A percentile compares a stretch with the other conserved stretches of the same genome.
Conservation (phyloP, 2,888 invertebrate genomes). For the Norana najaformis region DNA sequence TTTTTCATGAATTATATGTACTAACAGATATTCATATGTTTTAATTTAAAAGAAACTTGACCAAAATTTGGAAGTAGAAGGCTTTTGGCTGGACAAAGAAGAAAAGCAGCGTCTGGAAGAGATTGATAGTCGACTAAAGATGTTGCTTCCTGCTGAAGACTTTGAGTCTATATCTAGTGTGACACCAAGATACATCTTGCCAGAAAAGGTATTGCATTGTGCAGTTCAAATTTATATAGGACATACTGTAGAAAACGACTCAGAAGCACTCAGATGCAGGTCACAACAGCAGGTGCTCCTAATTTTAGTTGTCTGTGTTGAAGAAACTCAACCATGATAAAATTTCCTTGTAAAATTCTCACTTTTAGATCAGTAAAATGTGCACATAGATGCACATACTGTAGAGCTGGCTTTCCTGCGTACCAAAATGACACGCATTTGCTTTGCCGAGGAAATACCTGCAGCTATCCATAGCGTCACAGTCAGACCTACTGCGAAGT, state of each 20-base stretch:
- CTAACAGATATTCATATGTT: not conserved
- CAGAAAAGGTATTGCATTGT: not conserved
- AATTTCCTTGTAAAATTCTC: not conserved
- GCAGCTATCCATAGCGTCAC: too few relatives aligned
- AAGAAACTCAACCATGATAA: not conserved
- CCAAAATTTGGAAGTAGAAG: constrained; percentile 33
- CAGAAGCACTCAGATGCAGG: not conserved
- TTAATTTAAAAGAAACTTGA: not conserved
- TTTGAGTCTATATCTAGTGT: constrained; percentile 45
- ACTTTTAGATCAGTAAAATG: not conserved
- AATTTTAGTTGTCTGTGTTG: not conserved
- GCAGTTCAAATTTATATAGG: too few relatives aligned
- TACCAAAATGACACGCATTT: too few relatives aligned
- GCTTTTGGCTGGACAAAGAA: constrained; percentile 50
- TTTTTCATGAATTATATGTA: not conserved
- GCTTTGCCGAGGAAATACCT: too few relatives aligned
- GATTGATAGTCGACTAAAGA: constrained; percentile 53
- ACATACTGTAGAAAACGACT: not conserved
- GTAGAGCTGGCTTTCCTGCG: too few relatives aligned
- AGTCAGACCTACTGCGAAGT: too few relatives aligned
- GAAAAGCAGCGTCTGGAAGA: constrained; percentile 49
- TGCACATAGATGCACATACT: not conserved
- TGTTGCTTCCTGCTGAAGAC: constrained; percentile 53
- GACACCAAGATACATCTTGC: constrained; percentile 17
- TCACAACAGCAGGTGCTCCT: not conserved